phyloP scores from a whole-genome alignment of 2,888 invertebrate genomes.

The Ornithoptera alexandrae region DNA sequence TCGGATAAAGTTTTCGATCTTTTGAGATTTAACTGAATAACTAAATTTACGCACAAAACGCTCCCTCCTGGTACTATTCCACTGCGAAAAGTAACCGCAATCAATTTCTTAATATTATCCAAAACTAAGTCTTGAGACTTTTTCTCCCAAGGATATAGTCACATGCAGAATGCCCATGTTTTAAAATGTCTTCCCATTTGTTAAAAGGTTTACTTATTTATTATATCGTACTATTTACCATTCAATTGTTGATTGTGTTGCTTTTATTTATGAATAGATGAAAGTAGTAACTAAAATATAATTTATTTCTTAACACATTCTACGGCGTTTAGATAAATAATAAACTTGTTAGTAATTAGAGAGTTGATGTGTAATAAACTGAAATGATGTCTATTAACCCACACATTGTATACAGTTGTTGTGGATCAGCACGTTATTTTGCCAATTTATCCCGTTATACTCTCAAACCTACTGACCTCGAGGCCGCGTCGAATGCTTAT shows the following conservation, averaged over 20 bases:
- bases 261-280: background rate
- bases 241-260: background rate
- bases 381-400: constrained; percentile 9
- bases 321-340: background rate
- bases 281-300: constrained; percentile 1
- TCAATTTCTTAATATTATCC: too few species aligned
- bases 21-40: too few species aligned
- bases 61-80: too few species aligned
- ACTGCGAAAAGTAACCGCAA: too few species aligned
- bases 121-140: too few species aligned
- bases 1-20: too few species aligned
- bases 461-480: constrained; percentile 35
- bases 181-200: too few species aligned
- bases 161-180: too few species aligned
- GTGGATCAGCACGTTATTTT: constrained; percentile 27
- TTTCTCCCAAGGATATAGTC: too few species aligned
- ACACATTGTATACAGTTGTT: background rate
- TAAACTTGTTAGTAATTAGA: constrained; percentile 5
- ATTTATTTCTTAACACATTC: constrained; percentile 12
- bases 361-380: constrained; percentile 12
- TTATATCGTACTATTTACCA: background rate
- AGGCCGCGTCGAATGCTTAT: constrained; percentile 32
- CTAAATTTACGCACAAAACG: too few species aligned
- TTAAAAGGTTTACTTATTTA: background rate
- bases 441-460: constrained; percentile 37